Conservation (phyloP, 2,888 invertebrate species). For the Drepanosiphum platanoidis region DNA sequence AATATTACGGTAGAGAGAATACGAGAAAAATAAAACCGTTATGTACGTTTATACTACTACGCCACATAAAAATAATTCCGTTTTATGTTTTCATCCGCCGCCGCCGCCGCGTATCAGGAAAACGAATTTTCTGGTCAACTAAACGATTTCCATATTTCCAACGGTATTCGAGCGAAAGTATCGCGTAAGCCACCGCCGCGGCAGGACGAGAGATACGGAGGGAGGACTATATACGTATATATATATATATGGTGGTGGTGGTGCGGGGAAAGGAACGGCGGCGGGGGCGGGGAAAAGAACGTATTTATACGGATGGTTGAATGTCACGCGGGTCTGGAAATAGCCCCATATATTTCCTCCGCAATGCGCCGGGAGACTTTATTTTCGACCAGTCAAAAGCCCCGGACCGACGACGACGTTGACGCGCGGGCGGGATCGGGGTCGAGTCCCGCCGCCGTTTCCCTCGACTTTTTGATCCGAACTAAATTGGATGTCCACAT, state of each 20-base stretch:
- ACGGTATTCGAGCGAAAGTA: conserved; percentile 58
- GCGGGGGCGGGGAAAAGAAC: conserved; percentile 26
- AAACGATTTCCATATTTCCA: conserved; percentile 62
- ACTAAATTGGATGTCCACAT: conserved; percentile 62
- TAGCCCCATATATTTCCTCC: conserved; percentile 62
- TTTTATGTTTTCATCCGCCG: conserved; percentile 22
- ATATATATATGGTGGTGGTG: background rate
- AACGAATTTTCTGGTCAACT: conserved; percentile 62
- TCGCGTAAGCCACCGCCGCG: conserved; percentile 39
- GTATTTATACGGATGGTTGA: conserved; percentile 62
- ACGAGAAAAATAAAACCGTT: background rate
- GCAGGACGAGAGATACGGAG: background rate
- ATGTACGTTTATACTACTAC: background rate
- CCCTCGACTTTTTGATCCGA: conserved; percentile 60
- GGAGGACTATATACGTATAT: background rate
- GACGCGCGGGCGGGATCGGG: background rate
- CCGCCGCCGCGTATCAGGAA: conserved; percentile 23
- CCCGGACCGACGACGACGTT: conserved; percentile 30
- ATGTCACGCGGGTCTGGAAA: conserved; percentile 62
- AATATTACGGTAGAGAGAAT: background rate
- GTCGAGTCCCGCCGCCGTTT: conserved; percentile 33
- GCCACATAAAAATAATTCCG: conserved; percentile 36
- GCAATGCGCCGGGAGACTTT: conserved; percentile 62
- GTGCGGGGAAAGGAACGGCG: background rate
- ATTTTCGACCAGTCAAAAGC: conserved; percentile 62